Evolutionary conservation across 2,113 vertebrate species (phyloP), one percentile per base, ranked within the genome.

Genomic region (Trichomycterus rosablanca): DNA sequence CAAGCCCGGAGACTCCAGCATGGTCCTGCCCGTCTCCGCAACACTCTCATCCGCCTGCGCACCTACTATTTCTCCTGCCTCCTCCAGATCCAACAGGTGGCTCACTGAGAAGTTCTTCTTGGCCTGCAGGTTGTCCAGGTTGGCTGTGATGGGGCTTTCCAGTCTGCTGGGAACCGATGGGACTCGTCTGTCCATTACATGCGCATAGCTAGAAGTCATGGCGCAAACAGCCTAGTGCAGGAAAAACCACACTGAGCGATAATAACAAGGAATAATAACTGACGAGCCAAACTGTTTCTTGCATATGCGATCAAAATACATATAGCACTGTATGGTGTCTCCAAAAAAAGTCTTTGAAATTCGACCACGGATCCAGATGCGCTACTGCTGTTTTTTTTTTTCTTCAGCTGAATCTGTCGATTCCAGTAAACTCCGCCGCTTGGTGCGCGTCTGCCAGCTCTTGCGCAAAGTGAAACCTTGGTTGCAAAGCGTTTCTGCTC

Each of bases 21-120:
- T 86, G 79, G 86, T 91, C 78, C 93, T 84, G 43, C 93, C 92
- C 56, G 92, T 83, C 73, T 97, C 95, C 54, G 88, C 93, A 62
- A 89, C 89, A 52, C 87, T 83, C 66, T 97, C 95, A 58, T 96
- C 94, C 10, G 88, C 82, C 76, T 94, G 94, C 11, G 81, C 84
- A 35, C 91, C 92, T 52, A 90, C 92, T 91, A 95, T 93, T 68
- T 97, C 95, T 42, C 89, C 92, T 67, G 93, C 93, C 74, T 98
- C 94, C 71, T 98, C 95, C 84, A 98, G 92, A 77, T 98, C 95
- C 81, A 98, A 73, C 90, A 98, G 91, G 92, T 98, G 95, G 84
- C 95, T 98, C 66, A 98, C 94, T 3, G 95, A 95, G 89, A 98
- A 98, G 89, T 97, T 97, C 92, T 98, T 98, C 74, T 97, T 97